Evolutionary conservation across 1,140 invertebrate species (phyloP), one percentile per base, ranked within the genome.

Genomic region (Theocolax elegans): DNA sequence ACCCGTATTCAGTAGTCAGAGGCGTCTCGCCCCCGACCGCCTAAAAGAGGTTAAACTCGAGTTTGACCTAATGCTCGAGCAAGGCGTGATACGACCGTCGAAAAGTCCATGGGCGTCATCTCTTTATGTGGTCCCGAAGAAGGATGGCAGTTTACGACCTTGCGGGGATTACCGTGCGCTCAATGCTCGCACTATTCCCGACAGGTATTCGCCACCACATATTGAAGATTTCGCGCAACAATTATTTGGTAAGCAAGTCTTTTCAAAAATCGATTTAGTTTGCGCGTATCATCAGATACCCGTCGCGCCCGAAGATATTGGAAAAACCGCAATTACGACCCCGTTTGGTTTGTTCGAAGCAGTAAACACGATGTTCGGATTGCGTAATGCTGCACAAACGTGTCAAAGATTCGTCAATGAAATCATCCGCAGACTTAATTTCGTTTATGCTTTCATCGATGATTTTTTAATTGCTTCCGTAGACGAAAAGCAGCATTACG

Each of bases 1-100:
- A 27, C 85, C 85, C 19, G 80, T 85, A 0, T n/a, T n/a, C n/a
- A 60, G 72, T 27, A 72, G 72, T 58, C 17, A 77, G 10, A 69
- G 49, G 21, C 49, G 49, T 3, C 21, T 51, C 6, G 8, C 7
- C 9, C 51, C 51, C 3, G 51, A 54, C 1, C 27, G 29, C 27
- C 17, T 54, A 13, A 9, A 54, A 27, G 51, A 7, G 13, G 51
- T 25, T 9, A 54, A 54, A 54, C 15, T 12, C 12, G 10, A 54
- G 25, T 54, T 54, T 31, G 15, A 27, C 4, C 8, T 7, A 23
- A 21, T 21, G 21, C 23, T 12, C 48, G 48, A 51, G 23, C 2
- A 3, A 7, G 51, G 23, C 3, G 15, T 31, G 1, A 9, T 3
- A 9, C 25, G 15, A n/a, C 51, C 51, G 1, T 54, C 51, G 1